These are phyloP conservation scores for Argyra leucocephala DNA, from an alignment of 2,888 invertebrate species.

Conservation along the genomic window DNA sequence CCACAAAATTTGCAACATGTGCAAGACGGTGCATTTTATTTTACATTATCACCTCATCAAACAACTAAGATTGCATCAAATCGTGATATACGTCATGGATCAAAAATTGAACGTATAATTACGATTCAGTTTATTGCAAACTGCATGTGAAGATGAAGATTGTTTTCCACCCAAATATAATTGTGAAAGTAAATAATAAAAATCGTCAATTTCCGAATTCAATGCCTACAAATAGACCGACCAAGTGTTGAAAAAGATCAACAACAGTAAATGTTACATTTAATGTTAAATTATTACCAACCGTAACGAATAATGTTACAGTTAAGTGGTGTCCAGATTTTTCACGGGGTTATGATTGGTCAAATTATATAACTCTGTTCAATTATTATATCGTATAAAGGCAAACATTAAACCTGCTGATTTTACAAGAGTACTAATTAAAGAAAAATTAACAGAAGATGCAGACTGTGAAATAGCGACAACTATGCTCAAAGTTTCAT, in stretches of 20 bases:
- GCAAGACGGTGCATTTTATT: too few relatives aligned
- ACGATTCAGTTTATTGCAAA: too few relatives aligned
- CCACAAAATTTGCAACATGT: too few relatives aligned
- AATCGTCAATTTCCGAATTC: conserved; percentile 88
- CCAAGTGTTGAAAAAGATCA: conserved; percentile 94
- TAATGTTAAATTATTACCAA: conserved; percentile 74
- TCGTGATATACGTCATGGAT: too few relatives aligned
- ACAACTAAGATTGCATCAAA: too few relatives aligned
- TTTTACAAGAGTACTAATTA: conserved; percentile 78
- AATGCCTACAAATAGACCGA: conserved; percentile 93
- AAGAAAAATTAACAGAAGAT: conserved; percentile 84
- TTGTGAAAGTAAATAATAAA: conserved; percentile 87
- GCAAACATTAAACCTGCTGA: conserved; percentile 80
- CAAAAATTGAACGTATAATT: too few relatives aligned
- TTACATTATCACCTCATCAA: too few relatives aligned
- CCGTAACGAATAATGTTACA: conserved; percentile 72
- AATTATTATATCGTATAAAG: conserved; percentile 72
- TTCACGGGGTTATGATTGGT: conserved; percentile 70
- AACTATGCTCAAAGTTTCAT: conserved; percentile 83
- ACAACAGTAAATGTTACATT: conserved; percentile 91
- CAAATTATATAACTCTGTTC: conserved; percentile 72
- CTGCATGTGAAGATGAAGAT: too few relatives aligned
- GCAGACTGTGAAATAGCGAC: conserved; percentile 94
- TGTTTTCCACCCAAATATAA: conserved; percentile 86
- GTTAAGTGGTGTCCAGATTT: conserved; percentile 90